These are phyloP conservation scores for Macroramphosus scolopax DNA, from an alignment of 2,797 vertebrate genomes.

Conservation along the genomic window DNA sequence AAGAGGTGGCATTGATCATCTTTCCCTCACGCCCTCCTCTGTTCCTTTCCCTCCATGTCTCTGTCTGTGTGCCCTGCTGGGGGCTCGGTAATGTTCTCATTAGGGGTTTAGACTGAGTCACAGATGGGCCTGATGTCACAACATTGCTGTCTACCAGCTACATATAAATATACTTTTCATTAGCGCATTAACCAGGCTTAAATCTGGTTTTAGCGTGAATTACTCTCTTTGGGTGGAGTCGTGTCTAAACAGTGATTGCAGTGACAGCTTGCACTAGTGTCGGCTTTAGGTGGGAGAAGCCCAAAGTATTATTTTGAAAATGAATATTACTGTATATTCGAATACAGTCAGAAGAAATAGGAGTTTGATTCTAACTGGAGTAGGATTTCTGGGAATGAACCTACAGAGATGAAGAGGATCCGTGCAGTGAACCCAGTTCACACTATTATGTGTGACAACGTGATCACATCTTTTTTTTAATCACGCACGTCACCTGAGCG, in stretches of 20 bases:
- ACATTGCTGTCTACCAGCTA: conserved; percentile 38
- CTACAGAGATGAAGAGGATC: too few species aligned
- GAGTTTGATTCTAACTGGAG: too few species aligned
- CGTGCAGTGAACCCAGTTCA: too few species aligned
- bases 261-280: conserved; percentile 18
- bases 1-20: conserved; percentile 59
- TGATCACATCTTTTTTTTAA: too few species aligned
- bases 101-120: conserved; percentile 52
- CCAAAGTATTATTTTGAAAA: conserved; percentile 23
- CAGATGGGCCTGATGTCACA: conserved; percentile 67
- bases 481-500: too few species aligned
- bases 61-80: conserved; percentile 14
- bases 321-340: too few species aligned
- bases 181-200: conserved; percentile 59
- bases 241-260: conserved; percentile 30
- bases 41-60: conserved; percentile 4
- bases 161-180: conserved; percentile 65
- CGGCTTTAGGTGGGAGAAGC: conserved; percentile 7
- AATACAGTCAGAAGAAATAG: too few species aligned
- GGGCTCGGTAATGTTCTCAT: conserved; percentile 62
- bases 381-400: too few species aligned
- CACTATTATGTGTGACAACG: too few species aligned
- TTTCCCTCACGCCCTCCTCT: not conserved
- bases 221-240: conserved; percentile 44
- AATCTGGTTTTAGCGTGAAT: conserved; percentile 59